These are phyloP conservation scores for Lagorchestes hirsutus DNA, from an alignment of 2,797 vertebrate species.

Conservation along the genomic window DNA sequence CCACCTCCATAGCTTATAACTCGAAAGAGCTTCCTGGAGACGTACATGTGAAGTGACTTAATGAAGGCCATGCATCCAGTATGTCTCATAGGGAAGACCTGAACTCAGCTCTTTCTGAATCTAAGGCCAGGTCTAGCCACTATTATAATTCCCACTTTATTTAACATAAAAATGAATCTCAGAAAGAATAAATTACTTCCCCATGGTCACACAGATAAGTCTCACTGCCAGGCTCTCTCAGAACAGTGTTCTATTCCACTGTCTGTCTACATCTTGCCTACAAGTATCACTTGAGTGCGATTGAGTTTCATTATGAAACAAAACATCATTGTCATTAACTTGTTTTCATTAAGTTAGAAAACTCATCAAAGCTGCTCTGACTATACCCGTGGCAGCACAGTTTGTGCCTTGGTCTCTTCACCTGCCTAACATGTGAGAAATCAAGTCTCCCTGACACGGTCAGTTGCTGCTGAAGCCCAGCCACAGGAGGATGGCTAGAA, in stretches of 20 bases:
- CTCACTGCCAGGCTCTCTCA: neutral
- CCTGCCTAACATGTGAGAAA: neutral
- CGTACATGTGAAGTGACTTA: neutral
- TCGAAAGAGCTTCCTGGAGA: neutral
- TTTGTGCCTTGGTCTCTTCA: neutral
- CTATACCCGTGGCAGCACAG: neutral
- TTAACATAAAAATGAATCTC: neutral
- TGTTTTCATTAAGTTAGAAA: neutral
- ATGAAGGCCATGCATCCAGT: neutral
- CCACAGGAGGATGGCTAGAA: neutral
- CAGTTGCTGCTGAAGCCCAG: neutral
- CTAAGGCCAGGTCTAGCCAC: neutral
- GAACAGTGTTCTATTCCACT: neutral
- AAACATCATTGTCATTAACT: neutral
- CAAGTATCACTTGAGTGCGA: neutral
- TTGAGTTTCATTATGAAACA: neutral
- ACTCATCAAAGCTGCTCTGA: neutral
- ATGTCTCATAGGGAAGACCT: neutral
- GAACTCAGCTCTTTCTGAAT: neutral
- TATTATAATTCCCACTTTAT: neutral
- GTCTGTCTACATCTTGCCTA: neutral
- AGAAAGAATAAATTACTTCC: neutral
- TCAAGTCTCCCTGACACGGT: neutral
- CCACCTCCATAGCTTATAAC: neutral
- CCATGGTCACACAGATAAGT: neutral